Percentiles rank a stretch among this genome's conserved stretches.
These are phyloP conservation scores for Corvus cornix DNA, from an alignment of 2,113 vertebrate genomes.

Conservation along the genomic window DNA sequence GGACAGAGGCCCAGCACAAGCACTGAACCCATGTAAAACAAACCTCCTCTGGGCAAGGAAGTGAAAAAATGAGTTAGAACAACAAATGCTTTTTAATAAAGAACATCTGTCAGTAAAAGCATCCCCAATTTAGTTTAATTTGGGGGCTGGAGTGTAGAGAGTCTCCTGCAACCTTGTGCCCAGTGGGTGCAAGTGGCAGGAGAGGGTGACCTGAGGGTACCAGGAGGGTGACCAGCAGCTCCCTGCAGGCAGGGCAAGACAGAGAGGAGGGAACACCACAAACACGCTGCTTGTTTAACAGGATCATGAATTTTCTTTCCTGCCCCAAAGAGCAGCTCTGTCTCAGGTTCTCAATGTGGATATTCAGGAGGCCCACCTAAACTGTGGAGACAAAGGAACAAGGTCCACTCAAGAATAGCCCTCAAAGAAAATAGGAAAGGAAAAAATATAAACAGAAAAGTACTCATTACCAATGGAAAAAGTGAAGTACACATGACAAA, in stretches of 20 bases:
- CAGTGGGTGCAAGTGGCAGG: not conserved
- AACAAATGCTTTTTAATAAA: not conserved
- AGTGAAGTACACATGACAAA: not conserved
- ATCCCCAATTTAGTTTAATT: not conserved
- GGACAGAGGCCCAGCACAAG: not conserved
- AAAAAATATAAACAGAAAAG: not conserved
- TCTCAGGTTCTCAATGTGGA: not conserved
- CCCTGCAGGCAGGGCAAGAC: not conserved
- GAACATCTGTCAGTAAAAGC: not conserved
- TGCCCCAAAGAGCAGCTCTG: not conserved
- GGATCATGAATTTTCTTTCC: not conserved
- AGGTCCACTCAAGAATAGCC: not conserved
- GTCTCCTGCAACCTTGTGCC: not conserved
- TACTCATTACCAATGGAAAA: not conserved
- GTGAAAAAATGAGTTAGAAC: not conserved
- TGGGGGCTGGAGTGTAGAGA: too few species aligned
- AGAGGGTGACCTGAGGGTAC: not conserved
- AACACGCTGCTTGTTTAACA: accelerated
- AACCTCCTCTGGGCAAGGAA: not conserved
- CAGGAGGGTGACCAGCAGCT: not conserved
- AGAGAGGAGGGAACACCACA: accelerated
- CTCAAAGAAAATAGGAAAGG: not conserved
- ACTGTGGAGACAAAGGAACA: not conserved
- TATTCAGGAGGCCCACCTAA: not conserved
- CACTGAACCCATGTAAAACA: not conserved